A percentile compares a stretch with the other conserved stretches of the same genome.
phyloP scores from a whole-genome alignment of 2,888 invertebrate genomes.

The Polyommatus iphigenia region DNA sequence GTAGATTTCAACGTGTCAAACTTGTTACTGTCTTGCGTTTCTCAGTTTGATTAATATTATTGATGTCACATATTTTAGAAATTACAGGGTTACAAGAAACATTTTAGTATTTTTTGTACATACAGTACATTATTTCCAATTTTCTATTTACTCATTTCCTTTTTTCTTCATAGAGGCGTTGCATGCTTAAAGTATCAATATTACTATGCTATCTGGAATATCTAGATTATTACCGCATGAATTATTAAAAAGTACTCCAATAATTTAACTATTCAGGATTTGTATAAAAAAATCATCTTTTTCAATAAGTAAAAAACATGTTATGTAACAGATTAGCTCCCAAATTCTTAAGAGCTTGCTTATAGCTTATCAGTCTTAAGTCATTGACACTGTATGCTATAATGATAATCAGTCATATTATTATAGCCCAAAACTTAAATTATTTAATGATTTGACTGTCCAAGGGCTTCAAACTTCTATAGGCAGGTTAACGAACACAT shows the following conservation, averaged over 20 bases:
- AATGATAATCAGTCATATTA: not conserved
- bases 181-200: conserved; percentile 1
- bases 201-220: not conserved
- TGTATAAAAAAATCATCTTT: not conserved
- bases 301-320: not conserved
- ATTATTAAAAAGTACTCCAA: not conserved
- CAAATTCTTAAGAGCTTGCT: not conserved
- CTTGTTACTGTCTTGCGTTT: conserved; percentile 41
- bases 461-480: too few species aligned
- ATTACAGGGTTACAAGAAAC: conserved; percentile 70
- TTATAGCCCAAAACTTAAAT: not conserved
- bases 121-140: conserved; percentile 41
- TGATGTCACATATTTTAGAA: conserved; percentile 67
- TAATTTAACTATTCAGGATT: not conserved
- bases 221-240: not conserved
- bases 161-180: conserved; percentile 1
- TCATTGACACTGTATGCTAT: not conserved
- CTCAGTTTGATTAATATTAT: conserved; percentile 56
- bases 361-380: not conserved
- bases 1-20: not conserved
- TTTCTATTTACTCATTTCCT: conserved; percentile 28
- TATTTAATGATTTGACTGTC: too few species aligned
- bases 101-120: conserved; percentile 46
- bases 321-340: not conserved
- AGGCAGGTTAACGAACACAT: too few species aligned